Base-by-base conservation (phyloP, 2,797 vertebrate genomes). In the Semaprochilodus insignis region DNA sequence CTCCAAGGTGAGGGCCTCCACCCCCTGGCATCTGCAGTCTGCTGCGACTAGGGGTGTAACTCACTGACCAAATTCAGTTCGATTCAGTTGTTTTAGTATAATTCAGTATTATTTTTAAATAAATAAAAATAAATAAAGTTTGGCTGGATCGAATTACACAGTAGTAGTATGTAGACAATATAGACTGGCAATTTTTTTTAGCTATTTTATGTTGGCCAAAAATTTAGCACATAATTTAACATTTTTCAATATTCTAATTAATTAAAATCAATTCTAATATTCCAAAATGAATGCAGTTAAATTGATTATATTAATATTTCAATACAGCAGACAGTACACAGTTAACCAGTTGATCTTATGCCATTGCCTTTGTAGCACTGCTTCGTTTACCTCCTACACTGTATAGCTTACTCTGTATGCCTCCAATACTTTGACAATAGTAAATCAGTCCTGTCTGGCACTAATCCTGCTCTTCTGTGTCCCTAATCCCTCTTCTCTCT, bases 1-100 rank as follows among this genome's bases (percentile, higher is more conserved):
- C 97, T 99, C 92, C 98, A 99, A 98, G 98, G 98, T 99, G 94
- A 94, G 93, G 91, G 93, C 60, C 40, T 48, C 21, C 19, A 92
- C 90, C 93, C 92, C 93, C 87, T 90, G 91, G 92, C 55, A 15
- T 57, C 70, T 48, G 44, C 59, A 59, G 69, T 21, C 34, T 62
- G 51, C 60, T 48, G 36, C 71, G 54, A 6, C n/a, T 60, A 60
- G 57, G n/a, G 57, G 7, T 23, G 10, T 23, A 63, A 27, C 27
- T 63, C 13, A 4, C 55, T 62, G 59, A 62, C 59, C 2, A 19
- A 60, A 60, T 55, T 55, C 3, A 59, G 57, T 59, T 59, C 23
- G 17, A 57, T 19, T 54, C 52, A 54, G 52, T 54, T 54, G 14
- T 19, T 17, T 17, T 19, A 19, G 4, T 55, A 55, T 16, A 19